Base-by-base conservation (phyloP, 2,797 vertebrate genomes). In the Danio jaintianensis region DNA sequence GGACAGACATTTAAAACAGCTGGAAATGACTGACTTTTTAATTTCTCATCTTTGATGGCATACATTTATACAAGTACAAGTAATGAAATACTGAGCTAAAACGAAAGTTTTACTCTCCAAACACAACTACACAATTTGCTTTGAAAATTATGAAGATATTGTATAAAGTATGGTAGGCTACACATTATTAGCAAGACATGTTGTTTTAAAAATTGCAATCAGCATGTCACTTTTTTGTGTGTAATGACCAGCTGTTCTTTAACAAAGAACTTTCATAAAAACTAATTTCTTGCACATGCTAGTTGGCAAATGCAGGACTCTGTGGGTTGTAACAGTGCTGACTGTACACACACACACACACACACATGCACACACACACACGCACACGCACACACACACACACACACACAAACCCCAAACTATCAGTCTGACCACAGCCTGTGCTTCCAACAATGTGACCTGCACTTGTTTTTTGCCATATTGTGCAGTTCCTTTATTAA, bases 401-500 rank as follows among this genome's bases (percentile, higher is more conserved):
- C 18, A 47, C 72, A 62, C 42, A 3, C 52, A 50, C 48, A 50
- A 67, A 68, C 43, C 62, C 43, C 79, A 59, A 58, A 83, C 78
- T 66, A 75, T 82, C 69, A n/a, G 67, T 63, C 20, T 53, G 87
- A 87, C 88, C 89, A 88, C 86, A 86, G 87, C 88, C 89, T 88
- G 88, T 85, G 85, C 29, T 16, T 84, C 7, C 85, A 93, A 93
- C 91, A 93, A 92, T 92, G 87, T 89, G 87, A 89, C 85, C 89
- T 90, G 88, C 81, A 79, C 88, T 82, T 83, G 88, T 84, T 90
- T 90, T 87, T 86, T 84, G 89, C 89, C 88, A 71, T 78, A 76
- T 92, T 89, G 85, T 91, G 90, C 89, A 92, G 89, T 89, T 91
- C 88, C 90, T 93, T 93, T 94, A 93, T 94, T 93, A 94, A 89